Conservation (phyloP, 2,888 invertebrate genomes). For the Tetranychus piercei region DNA sequence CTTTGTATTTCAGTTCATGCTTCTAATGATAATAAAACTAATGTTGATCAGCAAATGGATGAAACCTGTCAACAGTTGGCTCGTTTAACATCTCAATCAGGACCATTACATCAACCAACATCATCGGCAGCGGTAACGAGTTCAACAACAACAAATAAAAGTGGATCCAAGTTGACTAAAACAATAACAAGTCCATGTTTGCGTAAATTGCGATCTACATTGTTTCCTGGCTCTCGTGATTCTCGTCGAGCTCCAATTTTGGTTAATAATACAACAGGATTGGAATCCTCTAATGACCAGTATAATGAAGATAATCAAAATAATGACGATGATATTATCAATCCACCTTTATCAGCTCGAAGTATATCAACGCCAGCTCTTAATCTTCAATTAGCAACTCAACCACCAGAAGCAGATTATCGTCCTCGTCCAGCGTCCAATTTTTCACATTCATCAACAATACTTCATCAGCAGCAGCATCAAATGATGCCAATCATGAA, state of each 20-base stretch:
- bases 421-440: not conserved
- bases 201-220: not conserved
- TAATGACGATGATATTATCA: not conserved
- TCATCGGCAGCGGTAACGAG: not conserved
- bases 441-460: not conserved
- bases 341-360: no score
- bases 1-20: not conserved
- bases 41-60: not conserved
- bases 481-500: not conserved
- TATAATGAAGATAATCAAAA: not conserved
- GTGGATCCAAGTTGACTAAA: not conserved
- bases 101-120: not conserved
- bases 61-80: not conserved
- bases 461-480: not conserved
- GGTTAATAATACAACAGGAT: not conserved
- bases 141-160: not conserved
- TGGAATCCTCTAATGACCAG: not conserved
- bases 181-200: not conserved
- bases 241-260: not conserved
- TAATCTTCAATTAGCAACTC: not conserved
- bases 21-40: not conserved
- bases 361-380: not conserved
- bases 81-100: not conserved
- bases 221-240: not conserved
- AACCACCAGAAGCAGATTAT: not conserved